phyloP scores from a whole-genome alignment of 2,113 vertebrate genomes.

The Hypomesus transpacificus region DNA sequence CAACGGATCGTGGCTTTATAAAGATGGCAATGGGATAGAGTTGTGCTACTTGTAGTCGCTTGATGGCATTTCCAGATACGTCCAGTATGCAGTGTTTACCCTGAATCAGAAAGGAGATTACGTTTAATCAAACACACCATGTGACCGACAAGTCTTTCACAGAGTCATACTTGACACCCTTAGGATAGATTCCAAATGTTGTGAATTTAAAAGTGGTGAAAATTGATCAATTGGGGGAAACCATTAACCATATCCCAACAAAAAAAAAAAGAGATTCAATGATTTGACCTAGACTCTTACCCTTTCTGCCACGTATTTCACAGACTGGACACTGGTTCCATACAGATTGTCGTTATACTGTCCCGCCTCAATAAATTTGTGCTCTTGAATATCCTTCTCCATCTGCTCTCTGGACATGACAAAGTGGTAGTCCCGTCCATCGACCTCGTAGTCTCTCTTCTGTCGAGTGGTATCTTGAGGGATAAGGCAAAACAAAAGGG shows the following conservation, averaged over 20 bases:
- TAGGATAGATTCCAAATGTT: not conserved
- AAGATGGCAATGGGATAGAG: constrained; percentile 98
- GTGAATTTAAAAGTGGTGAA: too few species aligned
- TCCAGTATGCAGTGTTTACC: constrained; percentile 98
- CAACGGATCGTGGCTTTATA: constrained; percentile 92
- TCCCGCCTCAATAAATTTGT: constrained; percentile 98
- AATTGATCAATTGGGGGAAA: too few species aligned
- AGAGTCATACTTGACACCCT: not conserved
- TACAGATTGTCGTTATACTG: constrained; percentile 99
- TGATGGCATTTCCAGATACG: constrained; percentile 97
- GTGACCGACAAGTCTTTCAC: not conserved
- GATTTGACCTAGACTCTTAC: constrained; percentile 62
- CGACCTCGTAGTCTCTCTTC: constrained; percentile 92
- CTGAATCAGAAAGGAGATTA: constrained; percentile 69
- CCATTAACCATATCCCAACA: too few species aligned
- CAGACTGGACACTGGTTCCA: constrained; percentile 95
- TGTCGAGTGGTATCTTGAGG: constrained; percentile 88
- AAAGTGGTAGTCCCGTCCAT: constrained; percentile 95
- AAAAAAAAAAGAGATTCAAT: too few species aligned
- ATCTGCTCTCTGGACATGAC: constrained; percentile 95
- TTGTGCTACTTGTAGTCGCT: constrained; percentile 97
- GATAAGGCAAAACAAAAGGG: not conserved
- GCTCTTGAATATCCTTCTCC: constrained; percentile 98
- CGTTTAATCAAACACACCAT: not conserved
- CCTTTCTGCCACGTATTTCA: constrained; percentile 95